Base-by-base conservation (phyloP, 2,113 vertebrate species). In the Hippopotamus amphibius region DNA sequence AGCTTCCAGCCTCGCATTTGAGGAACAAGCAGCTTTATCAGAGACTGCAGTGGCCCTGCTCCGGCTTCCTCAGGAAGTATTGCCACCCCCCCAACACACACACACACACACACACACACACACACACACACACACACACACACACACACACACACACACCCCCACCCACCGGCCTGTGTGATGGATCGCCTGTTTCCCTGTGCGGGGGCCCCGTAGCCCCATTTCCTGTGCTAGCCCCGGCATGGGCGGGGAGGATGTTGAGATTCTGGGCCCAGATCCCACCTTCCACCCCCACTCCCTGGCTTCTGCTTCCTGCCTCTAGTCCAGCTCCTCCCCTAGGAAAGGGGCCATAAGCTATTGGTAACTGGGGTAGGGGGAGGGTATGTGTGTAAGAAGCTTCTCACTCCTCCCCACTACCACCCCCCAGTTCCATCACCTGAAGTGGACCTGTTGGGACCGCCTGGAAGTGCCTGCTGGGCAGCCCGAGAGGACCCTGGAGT, bases 401-500 rank as follows among this genome's bases (percentile, higher is more conserved):
- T 96, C 59, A 57, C 16, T 89, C 33, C 48, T 79, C 57, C 12
- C 13, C 7, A 24, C 41, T 24, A 5, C 24, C 11, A 50, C 59
- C 97, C 96, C 65, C n/a, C 98, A 99, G 99, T 99, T 99, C 5
- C 97, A 97, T 1, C 97, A 97, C 97, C 97, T 74, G 96, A 95
- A 98, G 43, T 99, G 99, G 99, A 99, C 98, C 96, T 96, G 97
- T 94, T 99, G 99, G 99, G 98, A 99, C 92, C 95, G 97, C 84
- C 98, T 99, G 97, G 98, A 98, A 61, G 97, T 99, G 90, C 94
- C 79, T 48, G 99, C 99, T 74, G 97, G 98, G 2, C 97, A 98
- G 88, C 98, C 99, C 90, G 99, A 99, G 91, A 98, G 99, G 99
- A 99, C 98, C 2, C 98, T 99, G 98, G 97, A 97, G 89, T 99